Evolutionary conservation across 2,797 vertebrate species (phyloP).

Genomic region (Melanotaenia parkinsoni): DNA sequence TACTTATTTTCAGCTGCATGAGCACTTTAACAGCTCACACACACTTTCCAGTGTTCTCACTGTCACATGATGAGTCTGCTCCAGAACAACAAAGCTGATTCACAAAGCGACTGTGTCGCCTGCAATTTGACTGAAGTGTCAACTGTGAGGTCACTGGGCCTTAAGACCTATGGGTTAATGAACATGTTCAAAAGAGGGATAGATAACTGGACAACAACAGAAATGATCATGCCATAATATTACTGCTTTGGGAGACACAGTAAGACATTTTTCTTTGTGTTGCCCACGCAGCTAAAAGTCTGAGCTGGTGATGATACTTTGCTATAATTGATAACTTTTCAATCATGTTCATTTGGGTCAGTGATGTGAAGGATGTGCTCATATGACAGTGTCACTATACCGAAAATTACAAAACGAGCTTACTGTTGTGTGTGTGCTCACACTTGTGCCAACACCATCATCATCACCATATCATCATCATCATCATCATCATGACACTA

Average conservation of each 20-base stretch:
- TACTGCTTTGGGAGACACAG: constrained; percentile 2
- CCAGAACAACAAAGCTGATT: constrained; percentile 34
- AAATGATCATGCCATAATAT: constrained; percentile 12
- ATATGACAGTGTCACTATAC: constrained; percentile 34
- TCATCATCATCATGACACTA: constrained; percentile 39
- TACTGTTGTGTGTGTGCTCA: constrained; percentile 11
- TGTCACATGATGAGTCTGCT: constrained; percentile 31
- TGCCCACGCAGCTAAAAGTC: constrained; percentile 11
- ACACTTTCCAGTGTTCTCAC: constrained; percentile 17
- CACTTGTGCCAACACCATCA: constrained; percentile 44
- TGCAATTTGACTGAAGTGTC: constrained; percentile 58
- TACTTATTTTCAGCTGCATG: constrained; percentile 11
- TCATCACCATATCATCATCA: constrained; percentile 35
- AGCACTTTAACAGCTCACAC: constrained; percentile 30
- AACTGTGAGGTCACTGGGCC: constrained; percentile 64
- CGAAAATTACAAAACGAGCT: constrained; percentile 18
- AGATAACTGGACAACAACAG: constrained; percentile 32
- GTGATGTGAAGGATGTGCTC: constrained; percentile 21
- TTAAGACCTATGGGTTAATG: constrained; percentile 46
- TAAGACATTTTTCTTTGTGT: background rate
- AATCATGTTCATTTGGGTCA: constrained; percentile 18
- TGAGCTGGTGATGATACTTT: constrained; percentile 4
- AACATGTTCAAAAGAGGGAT: constrained; percentile 19
- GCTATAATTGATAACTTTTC: constrained; percentile 14
- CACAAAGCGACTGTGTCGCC: constrained; percentile 43